A percentile compares a stretch with the other conserved stretches of the same genome.
Evolutionary conservation across 1,140 invertebrate genomes (phyloP).

Genomic region (Oreohelix idahoensis): DNA sequence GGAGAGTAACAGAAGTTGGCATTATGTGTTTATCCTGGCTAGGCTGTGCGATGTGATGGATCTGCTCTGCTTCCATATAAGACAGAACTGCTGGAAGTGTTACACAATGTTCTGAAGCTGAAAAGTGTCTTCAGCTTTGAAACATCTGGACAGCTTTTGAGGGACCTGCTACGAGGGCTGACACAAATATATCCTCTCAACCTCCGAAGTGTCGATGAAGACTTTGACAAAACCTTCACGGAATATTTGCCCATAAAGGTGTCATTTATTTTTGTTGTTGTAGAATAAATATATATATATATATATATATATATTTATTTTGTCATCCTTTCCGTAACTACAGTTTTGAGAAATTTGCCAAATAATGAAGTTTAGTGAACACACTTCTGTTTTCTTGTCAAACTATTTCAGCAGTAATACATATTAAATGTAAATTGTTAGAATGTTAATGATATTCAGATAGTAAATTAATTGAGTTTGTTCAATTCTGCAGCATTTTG

Average conservation of each 20-base stretch:
- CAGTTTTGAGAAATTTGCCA: too few relatives aligned
- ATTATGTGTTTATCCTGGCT: slow-evolving; percentile 36
- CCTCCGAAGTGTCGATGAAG: slow-evolving; percentile 77
- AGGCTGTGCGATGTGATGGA: slow-evolving; percentile 79
- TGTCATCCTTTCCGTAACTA: too few relatives aligned
- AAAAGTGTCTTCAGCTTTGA: slow-evolving; percentile 78
- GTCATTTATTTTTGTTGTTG: too few relatives aligned
- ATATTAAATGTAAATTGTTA: too few relatives aligned
- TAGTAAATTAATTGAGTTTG: too few relatives aligned
- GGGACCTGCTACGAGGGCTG: slow-evolving; percentile 77
- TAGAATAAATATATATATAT: too few relatives aligned
- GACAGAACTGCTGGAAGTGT: slow-evolving; percentile 76
- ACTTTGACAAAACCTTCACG: slow-evolving; percentile 79
- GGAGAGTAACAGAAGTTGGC: too few relatives aligned
- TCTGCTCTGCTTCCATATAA: slow-evolving; percentile 78
- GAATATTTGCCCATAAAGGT: slow-evolving; percentile 84
- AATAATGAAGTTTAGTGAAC: too few relatives aligned
- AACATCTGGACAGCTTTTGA: slow-evolving; percentile 75
- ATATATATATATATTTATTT: too few relatives aligned
- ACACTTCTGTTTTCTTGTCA: too few relatives aligned
- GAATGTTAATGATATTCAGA: too few relatives aligned
- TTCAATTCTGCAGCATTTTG: background rate
- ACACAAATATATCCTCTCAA: slow-evolving; percentile 79
- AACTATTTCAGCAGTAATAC: too few relatives aligned
- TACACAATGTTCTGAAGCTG: slow-evolving; percentile 79